These are phyloP conservation scores for Plutella xylostella DNA, from an alignment of 2,888 invertebrate species.

Conservation along the genomic window DNA sequence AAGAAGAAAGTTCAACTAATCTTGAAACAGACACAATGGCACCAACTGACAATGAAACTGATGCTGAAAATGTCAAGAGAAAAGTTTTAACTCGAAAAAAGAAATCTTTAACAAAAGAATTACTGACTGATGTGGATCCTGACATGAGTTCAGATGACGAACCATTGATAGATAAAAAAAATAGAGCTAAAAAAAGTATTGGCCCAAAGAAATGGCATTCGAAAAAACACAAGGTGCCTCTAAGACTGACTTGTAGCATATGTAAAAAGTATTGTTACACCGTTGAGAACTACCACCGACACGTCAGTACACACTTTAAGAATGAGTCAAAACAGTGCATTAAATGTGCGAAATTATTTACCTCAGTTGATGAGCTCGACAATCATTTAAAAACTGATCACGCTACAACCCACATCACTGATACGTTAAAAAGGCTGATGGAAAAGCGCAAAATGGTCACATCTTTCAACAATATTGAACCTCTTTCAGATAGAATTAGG, in stretches of 20 bases:
- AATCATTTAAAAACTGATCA: slow-evolving; percentile 35
- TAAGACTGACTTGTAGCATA: slow-evolving; percentile 33
- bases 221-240: not conserved
- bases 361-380: slow-evolving; percentile 28
- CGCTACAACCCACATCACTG: slow-evolving; percentile 38
- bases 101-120: slow-evolving; percentile 16
- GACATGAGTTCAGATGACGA: slow-evolving; percentile 38
- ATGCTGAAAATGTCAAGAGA: slow-evolving; percentile 8
- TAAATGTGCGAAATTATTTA: slow-evolving; percentile 38
- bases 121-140: slow-evolving; percentile 6
- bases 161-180: slow-evolving; percentile 21
- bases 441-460: slow-evolving; percentile 35
- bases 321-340: slow-evolving; percentile 36
- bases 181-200: too few species aligned
- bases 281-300: slow-evolving; percentile 47
- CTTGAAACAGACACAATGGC: slow-evolving; percentile 25
- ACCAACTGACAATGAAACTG: slow-evolving; percentile 20
- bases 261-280: slow-evolving; percentile 54
- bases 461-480: too few species aligned
- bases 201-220: too few species aligned
- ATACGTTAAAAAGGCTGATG: slow-evolving; percentile 42
- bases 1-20: not conserved
- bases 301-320: slow-evolving; percentile 37
- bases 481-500: too few species aligned
- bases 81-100: slow-evolving; percentile 14